These are phyloP conservation scores for Leucopternis melanops DNA, from an alignment of 2,113 vertebrate species.

Conservation along the genomic window DNA sequence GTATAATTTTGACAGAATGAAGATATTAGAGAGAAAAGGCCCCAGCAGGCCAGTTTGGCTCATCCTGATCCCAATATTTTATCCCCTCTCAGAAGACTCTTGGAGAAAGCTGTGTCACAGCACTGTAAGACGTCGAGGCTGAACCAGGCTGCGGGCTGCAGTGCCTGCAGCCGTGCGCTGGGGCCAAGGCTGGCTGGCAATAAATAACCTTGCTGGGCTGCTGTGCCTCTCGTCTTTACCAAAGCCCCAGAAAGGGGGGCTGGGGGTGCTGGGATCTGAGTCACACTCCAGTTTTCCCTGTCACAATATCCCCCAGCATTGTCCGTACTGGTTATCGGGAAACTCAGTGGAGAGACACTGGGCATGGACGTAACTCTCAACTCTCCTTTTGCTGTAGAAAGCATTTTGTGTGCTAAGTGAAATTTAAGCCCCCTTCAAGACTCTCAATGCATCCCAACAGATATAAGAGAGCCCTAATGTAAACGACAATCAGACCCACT, in stretches of 20 bases:
- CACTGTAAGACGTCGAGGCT: background rate
- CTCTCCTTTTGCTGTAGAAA: background rate
- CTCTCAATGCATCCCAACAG: background rate
- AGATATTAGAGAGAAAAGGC: constrained; percentile 26
- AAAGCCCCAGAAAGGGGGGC: background rate
- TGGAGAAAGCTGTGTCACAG: background rate
- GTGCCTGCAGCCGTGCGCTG: background rate
- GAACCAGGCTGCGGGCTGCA: background rate
- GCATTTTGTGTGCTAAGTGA: background rate
- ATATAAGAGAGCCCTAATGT: background rate
- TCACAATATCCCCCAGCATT: background rate
- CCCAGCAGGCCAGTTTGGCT: background rate
- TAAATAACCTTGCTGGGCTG: background rate
- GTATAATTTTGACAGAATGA: constrained; percentile 41
- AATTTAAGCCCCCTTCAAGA: background rate
- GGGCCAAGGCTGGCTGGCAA: background rate
- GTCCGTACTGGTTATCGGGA: background rate
- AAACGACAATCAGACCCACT: background rate
- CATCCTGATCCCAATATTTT: background rate
- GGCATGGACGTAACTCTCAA: background rate
- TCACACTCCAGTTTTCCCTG: background rate
- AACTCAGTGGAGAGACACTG: rapidly evolving
- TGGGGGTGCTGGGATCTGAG: background rate
- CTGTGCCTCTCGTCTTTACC: background rate
- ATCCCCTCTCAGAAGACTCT: background rate